Conservation (phyloP, 2,797 vertebrate genomes). For the Pangasius krempfi region DNA sequence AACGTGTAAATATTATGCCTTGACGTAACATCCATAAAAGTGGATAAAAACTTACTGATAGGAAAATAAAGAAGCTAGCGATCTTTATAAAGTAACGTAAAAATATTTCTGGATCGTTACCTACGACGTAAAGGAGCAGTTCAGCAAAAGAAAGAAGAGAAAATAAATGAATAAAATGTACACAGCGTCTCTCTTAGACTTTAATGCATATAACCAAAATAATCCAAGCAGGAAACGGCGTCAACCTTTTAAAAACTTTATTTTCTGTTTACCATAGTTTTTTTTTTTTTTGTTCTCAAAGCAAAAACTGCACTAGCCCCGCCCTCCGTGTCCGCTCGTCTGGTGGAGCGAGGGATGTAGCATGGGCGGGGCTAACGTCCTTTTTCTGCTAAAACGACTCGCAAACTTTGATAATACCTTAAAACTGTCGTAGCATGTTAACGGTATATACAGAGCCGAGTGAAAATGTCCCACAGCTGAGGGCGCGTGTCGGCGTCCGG, state of each 20-base stretch:
- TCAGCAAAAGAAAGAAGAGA: neutral
- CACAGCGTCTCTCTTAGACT: too few relatives aligned
- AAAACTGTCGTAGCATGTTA: neutral
- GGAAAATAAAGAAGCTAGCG: neutral
- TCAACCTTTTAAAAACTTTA: slow-evolving; percentile 57
- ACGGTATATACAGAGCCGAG: slow-evolving; percentile 3
- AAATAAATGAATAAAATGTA: neutral
- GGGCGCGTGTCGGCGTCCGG: neutral
- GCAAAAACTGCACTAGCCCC: slow-evolving; percentile 7
- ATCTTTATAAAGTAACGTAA: neutral
- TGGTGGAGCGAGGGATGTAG: neutral
- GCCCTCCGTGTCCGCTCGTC: neutral
- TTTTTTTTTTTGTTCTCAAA: slow-evolving; percentile 23
- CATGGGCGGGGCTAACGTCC: neutral
- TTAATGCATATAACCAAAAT: neutral
- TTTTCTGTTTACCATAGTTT: slow-evolving; percentile 58
- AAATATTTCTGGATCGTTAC: neutral
- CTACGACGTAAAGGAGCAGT: neutral
- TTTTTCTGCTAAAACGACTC: neutral
- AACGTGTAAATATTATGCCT: neutral
- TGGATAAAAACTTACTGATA: too few relatives aligned
- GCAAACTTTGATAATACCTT: slow-evolving; percentile 15
- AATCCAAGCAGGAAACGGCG: neutral
- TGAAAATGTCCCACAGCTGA: neutral
- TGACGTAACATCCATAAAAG: too few relatives aligned